These are phyloP conservation scores for Pseudachorutes palmiensis DNA, from an alignment of 1,140 invertebrate species.

Conservation along the genomic window DNA sequence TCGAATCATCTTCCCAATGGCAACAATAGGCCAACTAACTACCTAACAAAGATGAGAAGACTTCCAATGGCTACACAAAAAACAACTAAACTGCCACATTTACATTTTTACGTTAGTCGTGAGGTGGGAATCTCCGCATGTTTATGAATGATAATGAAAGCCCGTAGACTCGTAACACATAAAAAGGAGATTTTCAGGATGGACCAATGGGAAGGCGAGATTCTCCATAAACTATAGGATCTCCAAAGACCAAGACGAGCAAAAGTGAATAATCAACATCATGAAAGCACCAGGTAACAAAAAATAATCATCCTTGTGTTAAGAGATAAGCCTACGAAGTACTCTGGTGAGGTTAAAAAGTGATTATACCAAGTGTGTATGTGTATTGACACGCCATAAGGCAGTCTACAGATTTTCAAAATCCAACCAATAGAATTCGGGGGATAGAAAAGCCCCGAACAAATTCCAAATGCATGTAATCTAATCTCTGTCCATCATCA, in stretches of 20 bases:
- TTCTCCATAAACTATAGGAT: slow-evolving; percentile 1
- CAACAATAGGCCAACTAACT: neutral
- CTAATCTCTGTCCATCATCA: too few relatives aligned
- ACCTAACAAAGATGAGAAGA: neutral
- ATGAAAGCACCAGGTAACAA: neutral
- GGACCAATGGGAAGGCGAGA: slow-evolving; percentile 12
- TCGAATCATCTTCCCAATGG: neutral
- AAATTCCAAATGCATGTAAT: too few relatives aligned
- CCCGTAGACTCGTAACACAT: slow-evolving; percentile 7
- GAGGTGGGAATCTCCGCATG: slow-evolving; percentile 31
- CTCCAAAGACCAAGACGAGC: slow-evolving; percentile 4
- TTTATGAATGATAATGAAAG: slow-evolving; percentile 35
- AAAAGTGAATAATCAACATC: neutral
- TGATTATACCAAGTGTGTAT: neutral
- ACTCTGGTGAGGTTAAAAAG: neutral
- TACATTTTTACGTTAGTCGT: neutral
- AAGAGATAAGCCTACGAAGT: neutral
- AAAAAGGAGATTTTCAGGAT: slow-evolving; percentile 4
- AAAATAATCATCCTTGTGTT: slow-evolving; percentile 8
- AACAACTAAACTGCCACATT: neutral
- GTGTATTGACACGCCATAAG: neutral
- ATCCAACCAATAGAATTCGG: too few relatives aligned
- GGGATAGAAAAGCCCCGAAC: too few relatives aligned
- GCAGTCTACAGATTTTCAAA: neutral
- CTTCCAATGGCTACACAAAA: neutral